These are phyloP conservation scores for Phytoseiulus persimilis DNA, from an alignment of 2,888 invertebrate species.

Conservation along the genomic window DNA sequence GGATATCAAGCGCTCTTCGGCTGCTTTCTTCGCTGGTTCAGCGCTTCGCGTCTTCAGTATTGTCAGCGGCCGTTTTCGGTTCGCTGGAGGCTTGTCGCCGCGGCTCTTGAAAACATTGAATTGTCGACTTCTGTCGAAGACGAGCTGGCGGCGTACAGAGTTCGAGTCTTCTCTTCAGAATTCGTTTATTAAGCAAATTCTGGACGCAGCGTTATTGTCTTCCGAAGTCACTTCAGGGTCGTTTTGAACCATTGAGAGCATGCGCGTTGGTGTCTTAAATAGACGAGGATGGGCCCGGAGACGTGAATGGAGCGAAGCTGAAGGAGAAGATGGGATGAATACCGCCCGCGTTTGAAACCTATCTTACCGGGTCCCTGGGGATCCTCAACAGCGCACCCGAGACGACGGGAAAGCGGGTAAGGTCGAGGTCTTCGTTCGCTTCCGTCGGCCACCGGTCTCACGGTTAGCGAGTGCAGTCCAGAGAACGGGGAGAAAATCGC, in stretches of 20 bases:
- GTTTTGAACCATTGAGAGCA: neutral
- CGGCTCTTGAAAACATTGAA: too few species aligned
- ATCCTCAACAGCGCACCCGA: neutral
- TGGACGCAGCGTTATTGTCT: neutral
- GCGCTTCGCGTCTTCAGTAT: too few species aligned
- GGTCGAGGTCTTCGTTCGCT: neutral
- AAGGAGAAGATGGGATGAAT: neutral
- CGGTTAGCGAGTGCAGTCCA: neutral
- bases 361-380: neutral
- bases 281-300: neutral
- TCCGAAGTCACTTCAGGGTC: neutral
- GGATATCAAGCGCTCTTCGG: too few species aligned
- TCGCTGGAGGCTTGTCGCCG: too few species aligned
- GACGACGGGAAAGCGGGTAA: neutral
- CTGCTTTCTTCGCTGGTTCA: too few species aligned
- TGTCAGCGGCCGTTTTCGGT: too few species aligned
- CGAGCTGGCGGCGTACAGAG: neutral
- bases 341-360: neutral
- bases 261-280: neutral
- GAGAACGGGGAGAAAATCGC: too few species aligned
- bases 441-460: neutral
- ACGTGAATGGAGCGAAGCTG: neutral
- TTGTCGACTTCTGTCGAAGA: neutral
- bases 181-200: neutral
- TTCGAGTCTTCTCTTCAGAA: neutral